Conservation (phyloP, 30 jellyfish, hydroid and myxozoan species). For the Pelagia noctiluca region DNA sequence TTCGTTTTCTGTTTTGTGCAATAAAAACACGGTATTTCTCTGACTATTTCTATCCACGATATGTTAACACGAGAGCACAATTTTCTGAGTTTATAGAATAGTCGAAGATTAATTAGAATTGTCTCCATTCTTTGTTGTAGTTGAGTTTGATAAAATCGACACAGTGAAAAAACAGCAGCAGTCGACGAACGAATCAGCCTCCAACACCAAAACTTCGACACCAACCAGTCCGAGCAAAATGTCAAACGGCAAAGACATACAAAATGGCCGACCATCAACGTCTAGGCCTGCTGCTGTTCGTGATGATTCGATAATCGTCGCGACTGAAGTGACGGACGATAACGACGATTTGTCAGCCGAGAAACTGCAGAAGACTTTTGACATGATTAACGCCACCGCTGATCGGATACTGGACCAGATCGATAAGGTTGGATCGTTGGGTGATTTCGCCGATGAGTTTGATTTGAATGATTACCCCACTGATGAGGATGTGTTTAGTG, state of each 20-base stretch:
- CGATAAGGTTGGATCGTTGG: slow-evolving; percentile 48
- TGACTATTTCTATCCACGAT: too few species aligned
- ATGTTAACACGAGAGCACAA: too few species aligned
- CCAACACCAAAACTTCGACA: too few species aligned
- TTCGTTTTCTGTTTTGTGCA: too few species aligned
- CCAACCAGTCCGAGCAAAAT: too few species aligned
- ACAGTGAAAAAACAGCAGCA: too few species aligned
- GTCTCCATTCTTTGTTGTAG: too few species aligned
- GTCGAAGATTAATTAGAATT: too few species aligned
- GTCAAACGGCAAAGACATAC: background rate
- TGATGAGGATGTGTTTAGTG: slow-evolving; percentile 1
- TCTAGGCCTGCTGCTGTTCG: slow-evolving; percentile 22
- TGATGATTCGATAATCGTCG: slow-evolving; percentile 37
- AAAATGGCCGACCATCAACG: slow-evolving; percentile 1
- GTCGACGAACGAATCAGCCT: too few species aligned
- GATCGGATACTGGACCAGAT: slow-evolving; percentile 64
- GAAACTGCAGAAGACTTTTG: slow-evolving; percentile 40
- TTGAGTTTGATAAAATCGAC: too few species aligned
- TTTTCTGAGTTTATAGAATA: too few species aligned
- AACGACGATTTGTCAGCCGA: slow-evolving; percentile 48
- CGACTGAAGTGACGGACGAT: slow-evolving; percentile 42
- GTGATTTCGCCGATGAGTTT: slow-evolving; percentile 19
- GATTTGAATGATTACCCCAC: background rate
- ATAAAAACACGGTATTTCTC: too few species aligned
- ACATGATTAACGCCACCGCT: slow-evolving; percentile 62